Evolutionary conservation across 2,797 vertebrate genomes (phyloP), one percentile per base, ranked within the genome.

Genomic region (Knipowitschia caucasica): DNA sequence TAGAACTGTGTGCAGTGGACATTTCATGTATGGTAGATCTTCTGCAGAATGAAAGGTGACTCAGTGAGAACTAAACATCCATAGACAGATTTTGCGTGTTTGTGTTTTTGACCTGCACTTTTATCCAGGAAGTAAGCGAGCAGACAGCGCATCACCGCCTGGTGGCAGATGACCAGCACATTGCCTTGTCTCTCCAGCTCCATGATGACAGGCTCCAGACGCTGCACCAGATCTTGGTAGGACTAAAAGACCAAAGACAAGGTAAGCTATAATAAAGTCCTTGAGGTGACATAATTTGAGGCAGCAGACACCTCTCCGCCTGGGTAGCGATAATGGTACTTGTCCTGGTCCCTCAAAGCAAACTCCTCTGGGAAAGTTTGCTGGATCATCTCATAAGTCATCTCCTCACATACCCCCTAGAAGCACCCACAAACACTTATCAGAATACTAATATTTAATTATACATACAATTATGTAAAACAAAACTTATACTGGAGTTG

Each of bases 381-480:
- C 72, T 97, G 89, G 12, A 99, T 97, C 88, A 96, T 94, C 2
- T 91, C 89, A 0, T 99, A 99, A 7, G 90, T 93, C 96, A 99
- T 96, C 77, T 99, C 96, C 75, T 99, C 96, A 69, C 95, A 99
- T 5, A 98, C 92, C 0, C 96, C 96, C 96, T 99, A 75, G n/a
- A 43, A 53, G 52, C 1, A 25, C 35, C 20, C 8, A 18, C 10
- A 23, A 42, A 5, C 21, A 3, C 17, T 1, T n/a, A 6, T 34
- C 5, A 14, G 7, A 5, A 34, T 14, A 34, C 12, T 10, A 4
- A 38, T 10, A 38, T n/a, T n/a, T 18, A 4, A 15, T 36, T 36
- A 17, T 17, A 36, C n/a, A 40, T 40, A 40, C 14, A 23, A 31
- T 34, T 46, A 20, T 1, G 18, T 10, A 10, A n/a, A 49, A 20